Base-by-base conservation (phyloP, 2,888 invertebrate genomes). In the Poecilobothrus nobilitatus region DNA sequence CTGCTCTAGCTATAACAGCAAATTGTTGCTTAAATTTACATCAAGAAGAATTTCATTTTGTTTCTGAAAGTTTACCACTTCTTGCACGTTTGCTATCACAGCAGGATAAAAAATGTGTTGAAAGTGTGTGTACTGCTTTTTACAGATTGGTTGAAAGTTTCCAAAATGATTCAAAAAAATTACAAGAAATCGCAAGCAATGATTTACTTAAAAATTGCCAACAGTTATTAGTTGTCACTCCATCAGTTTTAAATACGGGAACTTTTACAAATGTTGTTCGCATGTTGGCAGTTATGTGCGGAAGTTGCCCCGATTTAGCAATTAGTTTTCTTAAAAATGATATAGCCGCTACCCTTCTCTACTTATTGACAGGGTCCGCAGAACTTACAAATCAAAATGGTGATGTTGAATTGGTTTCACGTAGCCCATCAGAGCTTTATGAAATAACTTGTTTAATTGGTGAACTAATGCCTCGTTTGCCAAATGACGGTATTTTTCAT, bases 381-480 rank as follows among this genome's bases (percentile, higher is more conserved):
- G 89, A 90, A 74, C 74, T 75, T 1, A 74, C 76, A 10, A 77
- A 73, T 12, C 53, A 53, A 53, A 65, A 65, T 37, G 34, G 33
- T 33, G 88, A 90, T 80, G 90, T 95, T 74, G 94, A 97, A 79
- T 84, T 97, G 72, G 88, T 97, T 66, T 87, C 94, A 2, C 90
- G 97, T 71, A 91, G 93, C 67, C 97, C 98, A 0, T 96, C 97
- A 79, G 98, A 99, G 81, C 84, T 97, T 74, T 96, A 96, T 81
- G 99, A 99, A 84, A 94, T 99, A 71, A 97, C 98, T 8, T 93
- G 95, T 75, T 85, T 99, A 69, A 97, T 98, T 76, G 97, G 95
- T 18, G 98, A 99, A 83, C 85, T 99, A 74, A 94, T 99, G 93
- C 98, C 98, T 63, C 91, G 94, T 64, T 84, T 99, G 75, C 98